phyloP scores from a whole-genome alignment of 2,797 vertebrate species.

The Euthynnus affinis region DNA sequence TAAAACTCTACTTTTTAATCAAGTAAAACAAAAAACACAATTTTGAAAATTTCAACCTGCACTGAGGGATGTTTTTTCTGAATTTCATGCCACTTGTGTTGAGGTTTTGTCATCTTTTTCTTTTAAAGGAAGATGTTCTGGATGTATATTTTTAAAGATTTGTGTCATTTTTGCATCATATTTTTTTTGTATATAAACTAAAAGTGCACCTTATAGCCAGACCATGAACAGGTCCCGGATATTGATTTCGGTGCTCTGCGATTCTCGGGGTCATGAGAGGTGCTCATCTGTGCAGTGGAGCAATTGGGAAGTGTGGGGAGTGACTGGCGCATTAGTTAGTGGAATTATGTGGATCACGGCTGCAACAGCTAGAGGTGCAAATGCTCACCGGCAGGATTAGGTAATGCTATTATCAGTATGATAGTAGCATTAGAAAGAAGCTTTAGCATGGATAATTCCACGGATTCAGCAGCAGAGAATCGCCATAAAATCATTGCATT shows the following conservation, averaged over 20 bases:
- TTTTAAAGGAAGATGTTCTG: background rate
- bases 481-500: conserved; percentile 84
- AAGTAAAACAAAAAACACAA: background rate
- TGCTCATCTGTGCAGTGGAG: conserved; percentile 61
- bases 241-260: conserved; percentile 58
- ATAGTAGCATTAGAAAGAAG: conserved; percentile 85
- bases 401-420: conserved; percentile 85
- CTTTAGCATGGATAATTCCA: conserved; percentile 87
- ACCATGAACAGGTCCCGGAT: conserved; percentile 31
- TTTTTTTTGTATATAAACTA: conserved; percentile 40
- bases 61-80: background rate
- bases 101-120: background rate
- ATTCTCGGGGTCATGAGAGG: conserved; percentile 71
- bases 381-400: conserved; percentile 84
- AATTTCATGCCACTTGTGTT: too few species aligned
- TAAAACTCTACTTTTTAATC: background rate
- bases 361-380: conserved; percentile 81
- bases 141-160: background rate
- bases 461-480: conserved; percentile 80
- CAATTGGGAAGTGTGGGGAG: conserved; percentile 71
- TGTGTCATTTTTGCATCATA: background rate
- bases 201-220: conserved; percentile 11
- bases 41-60: background rate
- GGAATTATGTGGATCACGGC: conserved; percentile 85
- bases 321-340: conserved; percentile 84